Conservation (phyloP, 2,888 invertebrate species). For the Melolontha melolontha region DNA sequence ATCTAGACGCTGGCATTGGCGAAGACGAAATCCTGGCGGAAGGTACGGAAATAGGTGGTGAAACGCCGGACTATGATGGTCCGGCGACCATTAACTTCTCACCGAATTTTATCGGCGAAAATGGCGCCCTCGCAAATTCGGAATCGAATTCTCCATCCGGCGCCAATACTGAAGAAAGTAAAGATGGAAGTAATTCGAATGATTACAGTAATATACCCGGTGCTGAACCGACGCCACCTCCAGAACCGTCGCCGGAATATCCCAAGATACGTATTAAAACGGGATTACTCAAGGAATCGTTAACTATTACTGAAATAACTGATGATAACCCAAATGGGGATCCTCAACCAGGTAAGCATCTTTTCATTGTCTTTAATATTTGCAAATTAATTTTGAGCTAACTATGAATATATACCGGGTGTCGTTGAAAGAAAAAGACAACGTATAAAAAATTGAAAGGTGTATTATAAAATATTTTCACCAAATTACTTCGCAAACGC, state of each 20-base stretch:
- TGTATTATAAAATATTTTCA: not conserved
- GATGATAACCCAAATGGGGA: conserved; percentile 61
- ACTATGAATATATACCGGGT: not conserved
- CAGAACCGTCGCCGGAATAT: conserved; percentile 58
- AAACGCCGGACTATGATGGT: conserved; percentile 33
- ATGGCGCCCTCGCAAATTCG: conserved; percentile 35
- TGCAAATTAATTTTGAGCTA: not conserved
- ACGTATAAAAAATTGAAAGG: too few relatives aligned
- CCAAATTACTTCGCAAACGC: not conserved
- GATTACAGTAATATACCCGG: conserved; percentile 58
- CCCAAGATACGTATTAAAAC: conserved; percentile 64
- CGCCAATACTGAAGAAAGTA: conserved; percentile 40
- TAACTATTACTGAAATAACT: conserved; percentile 62
- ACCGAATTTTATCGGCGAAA: conserved; percentile 54
- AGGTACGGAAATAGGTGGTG: conserved; percentile 33
- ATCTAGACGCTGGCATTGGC: conserved; percentile 31
- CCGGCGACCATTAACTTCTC: conserved; percentile 54
- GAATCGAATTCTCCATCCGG: conserved; percentile 34
- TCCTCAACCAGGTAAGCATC: conserved; percentile 45
- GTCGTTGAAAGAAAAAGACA: too few relatives aligned
- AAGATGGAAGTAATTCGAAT: conserved; percentile 33
- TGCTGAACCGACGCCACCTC: conserved; percentile 60
- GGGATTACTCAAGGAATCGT: conserved; percentile 58
- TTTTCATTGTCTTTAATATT: not conserved
- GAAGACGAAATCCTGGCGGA: conserved; percentile 36